Percentiles rank a stretch among this genome's conserved stretches.
Evolutionary conservation across 2,888 invertebrate species (phyloP).

Genomic region (Bugula neritina): DNA sequence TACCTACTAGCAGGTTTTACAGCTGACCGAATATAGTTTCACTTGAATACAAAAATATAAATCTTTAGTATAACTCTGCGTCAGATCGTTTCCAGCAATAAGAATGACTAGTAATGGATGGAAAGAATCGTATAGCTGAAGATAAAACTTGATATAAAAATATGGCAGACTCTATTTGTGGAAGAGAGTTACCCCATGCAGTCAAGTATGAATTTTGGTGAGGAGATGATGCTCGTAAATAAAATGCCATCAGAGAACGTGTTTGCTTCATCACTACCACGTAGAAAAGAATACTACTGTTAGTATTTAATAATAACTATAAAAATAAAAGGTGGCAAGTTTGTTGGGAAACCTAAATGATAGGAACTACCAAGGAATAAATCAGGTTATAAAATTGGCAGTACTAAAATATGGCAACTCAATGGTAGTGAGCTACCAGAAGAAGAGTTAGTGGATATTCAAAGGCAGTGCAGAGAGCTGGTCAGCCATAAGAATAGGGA

Average conservation of each 20-base stretch:
- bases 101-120: neutral
- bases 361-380: too few relatives aligned
- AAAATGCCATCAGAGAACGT: too few relatives aligned
- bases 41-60: neutral
- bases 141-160: neutral
- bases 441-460: neutral
- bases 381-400: too few relatives aligned
- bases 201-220: neutral
- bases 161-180: neutral
- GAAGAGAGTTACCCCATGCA: neutral
- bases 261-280: too few relatives aligned
- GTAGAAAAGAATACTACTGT: too few relatives aligned
- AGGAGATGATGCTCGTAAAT: neutral
- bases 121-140: neutral
- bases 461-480: neutral
- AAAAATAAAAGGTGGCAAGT: too few relatives aligned
- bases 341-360: too few relatives aligned
- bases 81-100: neutral
- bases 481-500: neutral
- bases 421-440: too few relatives aligned
- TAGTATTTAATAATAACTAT: too few relatives aligned
- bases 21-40: neutral
- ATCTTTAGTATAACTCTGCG: neutral
- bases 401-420: too few relatives aligned
- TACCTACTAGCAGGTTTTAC: too few relatives aligned